Base-by-base conservation (phyloP, 2,113 vertebrate species). In the Phoenicopterus ruber region DNA sequence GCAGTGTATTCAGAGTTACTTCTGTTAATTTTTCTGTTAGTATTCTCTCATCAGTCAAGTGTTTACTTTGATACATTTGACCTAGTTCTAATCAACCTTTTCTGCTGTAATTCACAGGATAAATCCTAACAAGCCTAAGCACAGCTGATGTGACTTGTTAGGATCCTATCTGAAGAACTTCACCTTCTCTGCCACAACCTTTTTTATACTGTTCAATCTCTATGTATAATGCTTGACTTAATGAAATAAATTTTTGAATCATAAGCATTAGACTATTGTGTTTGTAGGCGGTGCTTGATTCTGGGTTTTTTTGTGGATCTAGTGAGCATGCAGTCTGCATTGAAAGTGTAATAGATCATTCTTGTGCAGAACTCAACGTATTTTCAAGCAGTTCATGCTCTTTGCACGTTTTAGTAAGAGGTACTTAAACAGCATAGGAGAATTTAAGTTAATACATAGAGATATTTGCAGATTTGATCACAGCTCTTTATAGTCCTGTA, bases 1-100 rank as follows among this genome's bases (percentile, higher is more conserved):
- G 58, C 28, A 82, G 57, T 70, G 50, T 73, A 11, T 82, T 55
- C 10, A 65, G 73, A 92, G 47, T 67, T 90, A 73, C 72, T 66
- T 66, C 88, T 71, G 40, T 62, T 17, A 4, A 69, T 74, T 57
- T 76, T 93, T 26, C 32, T 57, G 22, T 90, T 92, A 92, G 54
- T 44, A 55, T 82, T 96, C 65, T 94, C 87, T 94, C 67, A 78
- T 91, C 81, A 72, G 74, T 88, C 61, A 82, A 94, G 62, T 73
- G 81, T 88, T 96, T 85, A 86, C 15, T 82, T 83, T 95, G 86
- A 89, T 86, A 73, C 9, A 29, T 97, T 96, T 97, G 97, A 98
- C 97, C 97, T 96, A 97, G 69, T 98, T 98, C 82, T 93, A 90
- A 81, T 95, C 63, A 74, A 76, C 79, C 70, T 73, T 93, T 96